A percentile compares a stretch with the other conserved stretches of the same genome.
phyloP scores from a whole-genome alignment of 2,113 vertebrate genomes.

The Lagopus leucura region DNA sequence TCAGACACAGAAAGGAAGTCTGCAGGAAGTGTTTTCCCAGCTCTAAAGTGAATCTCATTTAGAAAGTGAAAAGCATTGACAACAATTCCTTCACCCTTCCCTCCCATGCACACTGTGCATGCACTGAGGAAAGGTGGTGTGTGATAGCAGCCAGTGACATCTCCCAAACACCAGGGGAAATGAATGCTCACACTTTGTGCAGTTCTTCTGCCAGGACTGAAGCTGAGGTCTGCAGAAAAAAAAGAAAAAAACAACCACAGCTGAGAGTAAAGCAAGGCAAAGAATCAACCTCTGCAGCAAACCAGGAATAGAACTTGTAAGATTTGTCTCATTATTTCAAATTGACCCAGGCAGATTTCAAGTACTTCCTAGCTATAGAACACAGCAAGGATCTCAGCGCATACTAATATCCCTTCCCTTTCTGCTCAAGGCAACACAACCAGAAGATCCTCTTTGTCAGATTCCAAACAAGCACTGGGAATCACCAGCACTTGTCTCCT shows the following conservation, averaged over 20 bases:
- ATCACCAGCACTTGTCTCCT: background rate
- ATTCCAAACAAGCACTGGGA: background rate
- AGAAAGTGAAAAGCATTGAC: background rate
- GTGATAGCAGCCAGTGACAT: background rate
- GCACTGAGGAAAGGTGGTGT: background rate
- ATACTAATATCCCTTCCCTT: background rate
- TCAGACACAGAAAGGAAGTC: background rate
- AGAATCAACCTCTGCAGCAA: background rate
- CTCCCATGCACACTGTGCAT: accelerated
- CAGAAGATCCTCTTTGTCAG: background rate
- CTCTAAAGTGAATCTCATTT: background rate
- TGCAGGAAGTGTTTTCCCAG: background rate
- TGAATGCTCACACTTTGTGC: constrained; percentile 92
- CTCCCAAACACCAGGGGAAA: constrained; percentile 38
- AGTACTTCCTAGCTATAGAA: constrained; percentile 9
- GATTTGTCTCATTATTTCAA: background rate
- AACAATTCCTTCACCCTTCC: background rate
- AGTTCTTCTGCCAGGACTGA: constrained; percentile 94
- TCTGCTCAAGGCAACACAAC: background rate
- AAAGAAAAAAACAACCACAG: background rate
- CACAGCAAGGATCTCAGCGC: background rate
- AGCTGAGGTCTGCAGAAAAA: constrained; percentile 74
- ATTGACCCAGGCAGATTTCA: background rate
- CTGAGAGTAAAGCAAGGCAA: constrained; percentile 49
- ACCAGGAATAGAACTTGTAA: background rate